Evolutionary conservation across 1,140 invertebrate genomes (phyloP), one percentile per base, ranked within the genome.

Genomic region (Nasonia longicornis): DNA sequence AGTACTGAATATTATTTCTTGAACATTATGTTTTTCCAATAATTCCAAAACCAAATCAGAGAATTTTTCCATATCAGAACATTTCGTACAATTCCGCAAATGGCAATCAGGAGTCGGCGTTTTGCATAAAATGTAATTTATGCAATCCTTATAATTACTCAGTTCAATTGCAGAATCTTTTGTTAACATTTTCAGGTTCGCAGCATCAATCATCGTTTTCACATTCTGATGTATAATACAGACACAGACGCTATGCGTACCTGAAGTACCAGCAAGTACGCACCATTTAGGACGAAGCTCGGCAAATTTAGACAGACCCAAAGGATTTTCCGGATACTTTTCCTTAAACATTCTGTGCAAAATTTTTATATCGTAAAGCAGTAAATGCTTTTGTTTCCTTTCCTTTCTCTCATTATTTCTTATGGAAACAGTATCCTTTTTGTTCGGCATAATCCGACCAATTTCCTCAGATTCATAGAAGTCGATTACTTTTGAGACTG

Each of bases 191-290:
- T n/a, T 58, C 38, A 83, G 38, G 67, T 80, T 66, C 70, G 22
- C 42, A 31, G 77, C 77, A 76, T 80, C 22, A 58, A 83, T 82
- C 80, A 82, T 83, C 1, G 80, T 70, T 79, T 82, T 85, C 12
- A 84, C 58, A 82, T 85, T 83, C 77, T 85, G 64, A 80, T 85
- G 80, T 52, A 78, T 63, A 12, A 75, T 78, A 38, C 83, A 85
- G 1, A 84, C 80, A 63, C 80, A 85, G 1, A 83, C 80, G 20
- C 48, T 77, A 67, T 85, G 80, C 0, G 81, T 85, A 26, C 83
- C 81, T 52, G 66, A 35, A 12, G 71, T 66, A 83, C 52, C 82
- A 71, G 26, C 26, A 26, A 26, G 26, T 26, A 26, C 26, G 26
- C 26, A 26, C 26, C 26, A 26, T 26, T 26, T 26, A 26, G 26